phyloP scores from a whole-genome alignment of 1,140 invertebrate genomes.

The Drosophila tani region DNA sequence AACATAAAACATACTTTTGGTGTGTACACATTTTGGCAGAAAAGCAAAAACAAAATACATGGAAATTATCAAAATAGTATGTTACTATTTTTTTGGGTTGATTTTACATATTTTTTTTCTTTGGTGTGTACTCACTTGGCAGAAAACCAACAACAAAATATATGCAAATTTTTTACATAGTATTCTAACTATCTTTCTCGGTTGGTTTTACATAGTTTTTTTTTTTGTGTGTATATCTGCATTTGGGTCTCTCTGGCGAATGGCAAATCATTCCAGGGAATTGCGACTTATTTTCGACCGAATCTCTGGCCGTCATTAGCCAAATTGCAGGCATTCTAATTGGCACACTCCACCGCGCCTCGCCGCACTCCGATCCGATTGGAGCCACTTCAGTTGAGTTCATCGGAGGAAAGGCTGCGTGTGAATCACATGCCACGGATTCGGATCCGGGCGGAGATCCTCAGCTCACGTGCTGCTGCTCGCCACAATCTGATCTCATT shows the following conservation, averaged over 20 bases:
- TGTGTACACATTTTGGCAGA: too few relatives aligned
- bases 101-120: too few relatives aligned
- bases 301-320: constrained; percentile 25
- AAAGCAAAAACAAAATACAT: too few relatives aligned
- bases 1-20: too few relatives aligned
- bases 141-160: too few relatives aligned
- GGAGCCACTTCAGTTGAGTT: constrained; percentile 8
- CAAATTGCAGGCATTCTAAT: constrained; percentile 44
- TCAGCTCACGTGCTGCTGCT: constrained; percentile 57
- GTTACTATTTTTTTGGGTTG: too few relatives aligned
- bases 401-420: not conserved
- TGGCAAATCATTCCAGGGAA: constrained; percentile 20
- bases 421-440: constrained; percentile 56
- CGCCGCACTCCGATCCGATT: not conserved
- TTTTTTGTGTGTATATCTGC: too few relatives aligned
- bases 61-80: too few relatives aligned
- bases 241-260: not conserved
- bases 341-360: constrained; percentile 11
- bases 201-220: too few relatives aligned
- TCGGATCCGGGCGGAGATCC: constrained; percentile 21
- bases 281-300: constrained; percentile 26
- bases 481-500: constrained; percentile 74
- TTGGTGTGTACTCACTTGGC: too few relatives aligned
- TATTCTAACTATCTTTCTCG: too few relatives aligned
- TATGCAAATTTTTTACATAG: too few relatives aligned